These are phyloP conservation scores for Drosophila mojavensis DNA, from an alignment of 1,140 invertebrate genomes.

Conservation along the genomic window DNA sequence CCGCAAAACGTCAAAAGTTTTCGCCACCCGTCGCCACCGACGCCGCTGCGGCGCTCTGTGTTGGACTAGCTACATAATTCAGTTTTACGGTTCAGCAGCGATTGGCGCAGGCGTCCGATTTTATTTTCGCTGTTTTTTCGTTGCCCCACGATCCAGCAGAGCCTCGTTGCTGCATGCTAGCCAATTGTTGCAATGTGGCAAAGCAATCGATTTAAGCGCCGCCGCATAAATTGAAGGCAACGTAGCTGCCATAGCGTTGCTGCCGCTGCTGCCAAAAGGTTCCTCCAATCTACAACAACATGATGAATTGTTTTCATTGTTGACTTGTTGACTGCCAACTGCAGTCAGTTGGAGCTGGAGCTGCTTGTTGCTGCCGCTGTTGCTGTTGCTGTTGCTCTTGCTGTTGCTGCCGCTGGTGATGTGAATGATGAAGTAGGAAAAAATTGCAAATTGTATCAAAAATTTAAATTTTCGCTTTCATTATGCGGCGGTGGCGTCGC, in stretches of 20 bases:
- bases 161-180: constrained; percentile 25
- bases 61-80: constrained; percentile 61
- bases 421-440: constrained; percentile 71
- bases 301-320: constrained; percentile 81
- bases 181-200: constrained; percentile 79
- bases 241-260: constrained; percentile 29
- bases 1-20: constrained; percentile 57
- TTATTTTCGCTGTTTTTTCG: constrained; percentile 9
- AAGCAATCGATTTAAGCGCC: constrained; percentile 81
- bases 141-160: constrained; percentile 26
- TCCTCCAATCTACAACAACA: constrained; percentile 73
- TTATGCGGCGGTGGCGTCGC: constrained; percentile 59
- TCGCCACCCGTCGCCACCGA: constrained; percentile 14
- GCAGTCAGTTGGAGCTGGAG: constrained; percentile 28
- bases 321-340: constrained; percentile 75
- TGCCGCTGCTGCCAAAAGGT: constrained; percentile 51
- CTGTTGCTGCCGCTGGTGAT: constrained; percentile 47
- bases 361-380: constrained; percentile 25
- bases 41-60: constrained; percentile 2
- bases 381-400: constrained; percentile 5
- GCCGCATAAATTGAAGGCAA: constrained; percentile 71
- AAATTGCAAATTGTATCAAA: constrained; percentile 81
- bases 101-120: constrained; percentile 26
- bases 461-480: constrained; percentile 82
- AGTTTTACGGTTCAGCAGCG: constrained; percentile 75